A percentile compares a stretch with the other conserved stretches of the same genome.
These are phyloP conservation scores for Mizuhopecten yessoensis DNA, from an alignment of 1,140 invertebrate species.

Conservation along the genomic window DNA sequence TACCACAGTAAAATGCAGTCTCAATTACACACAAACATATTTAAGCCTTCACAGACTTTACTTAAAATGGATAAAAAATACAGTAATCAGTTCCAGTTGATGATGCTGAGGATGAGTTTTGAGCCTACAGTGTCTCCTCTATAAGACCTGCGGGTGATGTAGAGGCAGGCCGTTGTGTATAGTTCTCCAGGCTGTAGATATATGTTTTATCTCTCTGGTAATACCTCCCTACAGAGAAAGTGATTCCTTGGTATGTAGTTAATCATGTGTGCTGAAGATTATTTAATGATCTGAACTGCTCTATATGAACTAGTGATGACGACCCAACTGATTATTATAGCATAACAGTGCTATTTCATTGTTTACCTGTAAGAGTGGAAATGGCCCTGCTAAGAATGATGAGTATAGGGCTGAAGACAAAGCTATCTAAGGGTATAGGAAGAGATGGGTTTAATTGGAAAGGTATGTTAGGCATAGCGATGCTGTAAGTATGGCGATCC, in stretches of 20 bases:
- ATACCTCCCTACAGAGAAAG: neutral
- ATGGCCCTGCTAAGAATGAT: neutral
- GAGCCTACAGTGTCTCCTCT: neutral
- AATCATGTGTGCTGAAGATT: neutral
- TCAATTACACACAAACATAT: neutral
- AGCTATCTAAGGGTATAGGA: neutral
- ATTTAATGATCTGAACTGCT: slow-evolving; percentile 7
- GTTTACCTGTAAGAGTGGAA: neutral
- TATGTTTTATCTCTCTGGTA: neutral
- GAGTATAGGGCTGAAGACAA: neutral
- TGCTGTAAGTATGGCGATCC: neutral
- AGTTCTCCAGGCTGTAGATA: no score
- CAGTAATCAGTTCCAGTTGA: neutral
- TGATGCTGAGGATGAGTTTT: neutral
- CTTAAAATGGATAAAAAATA: neutral
- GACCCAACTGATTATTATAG: neutral
- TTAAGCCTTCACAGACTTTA: no score
- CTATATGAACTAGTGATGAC: no score
- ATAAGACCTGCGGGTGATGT: neutral
- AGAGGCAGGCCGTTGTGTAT: neutral
- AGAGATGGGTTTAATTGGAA: neutral
- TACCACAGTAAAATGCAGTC: neutral
- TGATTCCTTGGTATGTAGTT: neutral
- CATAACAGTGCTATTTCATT: neutral
- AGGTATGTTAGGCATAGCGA: neutral